phyloP scores from a whole-genome alignment of 2,888 invertebrate genomes.

The Apantesis nais region DNA sequence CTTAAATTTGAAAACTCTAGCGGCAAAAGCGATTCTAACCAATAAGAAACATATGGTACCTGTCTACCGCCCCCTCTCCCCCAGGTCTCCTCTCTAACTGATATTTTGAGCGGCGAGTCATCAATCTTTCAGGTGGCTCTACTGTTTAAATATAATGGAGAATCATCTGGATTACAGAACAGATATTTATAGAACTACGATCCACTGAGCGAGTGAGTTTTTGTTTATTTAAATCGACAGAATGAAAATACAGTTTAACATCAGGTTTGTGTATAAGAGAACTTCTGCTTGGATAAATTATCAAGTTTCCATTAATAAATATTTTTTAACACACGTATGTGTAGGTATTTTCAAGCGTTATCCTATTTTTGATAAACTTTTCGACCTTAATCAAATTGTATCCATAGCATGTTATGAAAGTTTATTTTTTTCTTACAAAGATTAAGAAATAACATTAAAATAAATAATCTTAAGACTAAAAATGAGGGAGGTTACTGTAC shows the following conservation, averaged over 20 bases:
- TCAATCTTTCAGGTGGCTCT: conserved; percentile 80
- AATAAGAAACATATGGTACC: conserved; percentile 75
- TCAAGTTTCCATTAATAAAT: neutral
- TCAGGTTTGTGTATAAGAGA: conserved; percentile 4
- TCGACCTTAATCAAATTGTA: too few species aligned
- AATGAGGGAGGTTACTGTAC: neutral
- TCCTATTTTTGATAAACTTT: neutral
- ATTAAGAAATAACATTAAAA: too few species aligned
- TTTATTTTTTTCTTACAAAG: neutral
- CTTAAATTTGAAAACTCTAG: conserved; percentile 18
- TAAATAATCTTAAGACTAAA: neutral
- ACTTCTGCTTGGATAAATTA: neutral
- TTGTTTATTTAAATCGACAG: conserved; percentile 23
- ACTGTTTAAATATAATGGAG: conserved; percentile 57
- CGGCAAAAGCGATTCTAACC: conserved; percentile 48
- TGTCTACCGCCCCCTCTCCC: conserved; percentile 45
- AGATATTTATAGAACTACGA: conserved; percentile 31
- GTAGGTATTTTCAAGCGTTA: neutral
- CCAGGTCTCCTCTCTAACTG: conserved; percentile 57
- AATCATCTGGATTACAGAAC: conserved; percentile 36
- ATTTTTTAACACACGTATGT: neutral
- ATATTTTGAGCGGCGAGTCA: conserved; percentile 75
- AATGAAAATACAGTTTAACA: neutral
- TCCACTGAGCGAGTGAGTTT: conserved; percentile 26
- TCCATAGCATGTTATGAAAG: too few species aligned